Base-by-base conservation (phyloP, 2,888 invertebrate genomes). In the Zaprionus obscuricornis region DNA sequence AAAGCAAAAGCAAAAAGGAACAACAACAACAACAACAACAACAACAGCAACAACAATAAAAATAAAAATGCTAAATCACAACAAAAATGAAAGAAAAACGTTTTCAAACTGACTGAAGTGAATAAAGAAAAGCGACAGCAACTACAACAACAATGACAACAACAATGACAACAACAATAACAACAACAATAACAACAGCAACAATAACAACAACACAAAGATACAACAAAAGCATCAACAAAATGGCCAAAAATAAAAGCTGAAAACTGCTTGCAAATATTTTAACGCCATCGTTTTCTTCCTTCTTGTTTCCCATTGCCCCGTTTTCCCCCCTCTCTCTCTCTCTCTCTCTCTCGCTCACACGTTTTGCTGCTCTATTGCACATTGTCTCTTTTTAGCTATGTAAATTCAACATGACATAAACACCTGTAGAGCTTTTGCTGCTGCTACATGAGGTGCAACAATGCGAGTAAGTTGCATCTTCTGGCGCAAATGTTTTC, bases 371-470 rank as follows among this genome's bases (percentile, higher is more conserved):
- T n/a, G n/a, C 7, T 18, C 14, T 36, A 27, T 10, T 1, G 22
- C 6, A n/a, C n/a, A n/a, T n/a, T 29, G 11, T 49, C 11, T 8
- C 11, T 20, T 17, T 39, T 6, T 6, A 7, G 16, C 11, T 42
- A n/a, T 59, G 37, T 34, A 29, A 43, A 43, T 50, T 37, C 8
- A 40, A 22, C 26, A 29, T 3, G 7, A 40, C 24, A 13, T 33
- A 58, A 66, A 63, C 72, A 72, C 72, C 72, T 72, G 74, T 72
- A 49, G 74, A n/a, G n/a, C n/a, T n/a, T n/a, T n/a, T n/a, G n/a
- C n/a, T n/a, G n/a, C n/a, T n/a, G n/a, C n/a, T n/a, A n/a, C n/a
- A 40, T 31, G n/a, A 17, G 18, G 22, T n/a, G 17, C 34, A 29
- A 22, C 33, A 56, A 46, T 29, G 50, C 36, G 26, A 43, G 37